phyloP scores from a whole-genome alignment of 2,113 vertebrate genomes.

The Phoenicopterus ruber region DNA sequence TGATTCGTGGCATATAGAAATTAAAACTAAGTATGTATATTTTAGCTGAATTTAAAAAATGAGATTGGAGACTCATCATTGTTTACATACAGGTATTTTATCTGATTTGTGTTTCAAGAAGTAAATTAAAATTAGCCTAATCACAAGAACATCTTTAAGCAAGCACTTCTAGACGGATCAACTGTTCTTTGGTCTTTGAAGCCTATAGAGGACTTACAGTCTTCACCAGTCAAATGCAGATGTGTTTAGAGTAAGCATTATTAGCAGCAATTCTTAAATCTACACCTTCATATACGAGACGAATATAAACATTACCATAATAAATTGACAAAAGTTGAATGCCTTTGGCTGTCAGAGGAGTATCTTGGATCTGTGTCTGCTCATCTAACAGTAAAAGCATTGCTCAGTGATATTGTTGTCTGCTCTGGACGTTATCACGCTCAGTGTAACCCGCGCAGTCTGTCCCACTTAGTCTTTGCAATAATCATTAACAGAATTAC shows the following conservation, averaged over 20 bases:
- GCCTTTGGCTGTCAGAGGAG: not conserved
- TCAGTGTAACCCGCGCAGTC: not conserved
- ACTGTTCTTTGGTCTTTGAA: not conserved
- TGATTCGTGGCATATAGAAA: not conserved
- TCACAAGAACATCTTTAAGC: not conserved
- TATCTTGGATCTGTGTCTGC: not conserved
- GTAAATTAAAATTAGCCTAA: not conserved
- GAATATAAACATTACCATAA: not conserved
- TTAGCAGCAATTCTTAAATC: not conserved
- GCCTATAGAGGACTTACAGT: no score
- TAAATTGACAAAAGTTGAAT: not conserved
- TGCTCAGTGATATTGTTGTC: not conserved
- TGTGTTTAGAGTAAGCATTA: not conserved
- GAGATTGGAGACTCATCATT: not conserved
- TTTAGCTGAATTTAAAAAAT: not conserved
- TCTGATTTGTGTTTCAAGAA: not conserved
- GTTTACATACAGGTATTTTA: not conserved
- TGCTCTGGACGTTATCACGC: not conserved
- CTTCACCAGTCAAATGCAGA: not conserved
- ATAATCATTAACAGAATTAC: not conserved
- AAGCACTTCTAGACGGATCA: not conserved
- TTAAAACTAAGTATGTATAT: not conserved
- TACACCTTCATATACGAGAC: fast-evolving
- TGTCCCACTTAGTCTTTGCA: not conserved
- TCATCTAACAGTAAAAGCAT: not conserved